Conservation (phyloP, 2,797 vertebrate genomes). For the Hoplostethus atlanticus region DNA sequence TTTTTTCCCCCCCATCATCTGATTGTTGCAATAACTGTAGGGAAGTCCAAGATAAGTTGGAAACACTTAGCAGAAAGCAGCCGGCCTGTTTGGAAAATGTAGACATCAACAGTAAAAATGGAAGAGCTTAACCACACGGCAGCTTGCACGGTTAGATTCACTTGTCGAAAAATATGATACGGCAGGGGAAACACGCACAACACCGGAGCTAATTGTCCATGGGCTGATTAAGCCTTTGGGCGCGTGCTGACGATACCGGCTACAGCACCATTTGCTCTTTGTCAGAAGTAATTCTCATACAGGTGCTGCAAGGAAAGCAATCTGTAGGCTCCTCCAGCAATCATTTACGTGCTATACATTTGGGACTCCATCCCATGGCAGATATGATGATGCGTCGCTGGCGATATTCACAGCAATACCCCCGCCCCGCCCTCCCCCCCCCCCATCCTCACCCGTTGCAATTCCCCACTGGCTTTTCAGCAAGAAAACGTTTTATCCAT, state of each 20-base stretch:
- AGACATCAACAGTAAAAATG: constrained; percentile 17
- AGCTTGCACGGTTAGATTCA: neutral
- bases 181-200: constrained; percentile 1
- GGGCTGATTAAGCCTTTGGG: constrained; percentile 13
- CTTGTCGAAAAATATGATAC: neutral
- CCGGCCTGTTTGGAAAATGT: too few relatives aligned
- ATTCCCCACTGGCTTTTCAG: constrained; percentile 14
- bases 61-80: too few relatives aligned
- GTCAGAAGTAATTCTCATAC: constrained; percentile 15
- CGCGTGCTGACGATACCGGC: constrained; percentile 3
- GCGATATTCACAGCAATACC: neutral
- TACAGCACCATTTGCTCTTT: neutral
- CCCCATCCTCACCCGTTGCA: constrained; percentile 3
- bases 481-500: constrained; percentile 16
- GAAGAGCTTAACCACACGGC: neutral
- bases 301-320: constrained; percentile 6
- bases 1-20: too few relatives aligned
- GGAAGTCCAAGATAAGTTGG: too few relatives aligned
- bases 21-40: neutral
- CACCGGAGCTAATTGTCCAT: constrained; percentile 13
- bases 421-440: too few relatives aligned
- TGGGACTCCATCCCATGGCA: constrained; percentile 23
- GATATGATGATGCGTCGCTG: constrained; percentile 20
- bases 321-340: neutral
- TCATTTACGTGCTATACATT: constrained; percentile 23